Percentiles rank a stretch among this genome's conserved stretches.
phyloP scores from a whole-genome alignment of 2,888 invertebrate genomes.

The Drosophila setosimentum region DNA sequence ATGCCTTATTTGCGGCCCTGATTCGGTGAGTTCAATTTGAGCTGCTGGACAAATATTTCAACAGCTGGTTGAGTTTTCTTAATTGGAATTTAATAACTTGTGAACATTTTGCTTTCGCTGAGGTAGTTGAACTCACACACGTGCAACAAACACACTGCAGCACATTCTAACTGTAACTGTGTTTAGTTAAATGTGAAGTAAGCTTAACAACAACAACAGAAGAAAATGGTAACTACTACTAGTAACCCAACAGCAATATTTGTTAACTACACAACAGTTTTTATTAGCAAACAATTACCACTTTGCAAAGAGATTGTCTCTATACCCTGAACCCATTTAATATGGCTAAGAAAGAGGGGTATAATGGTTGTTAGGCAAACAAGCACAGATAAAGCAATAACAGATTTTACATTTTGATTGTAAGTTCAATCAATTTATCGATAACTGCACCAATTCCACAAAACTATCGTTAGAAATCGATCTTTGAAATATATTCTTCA shows the following conservation, averaged over 20 bases:
- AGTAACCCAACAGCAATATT: not conserved
- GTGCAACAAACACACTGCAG: slow-evolving; percentile 1
- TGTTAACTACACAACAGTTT: not conserved
- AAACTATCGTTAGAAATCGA: not conserved
- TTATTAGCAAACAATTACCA: not conserved
- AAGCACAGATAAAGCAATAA: not conserved
- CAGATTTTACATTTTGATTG: not conserved
- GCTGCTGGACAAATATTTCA: slow-evolving; percentile 53
- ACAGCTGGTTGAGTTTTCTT: slow-evolving; percentile 45
- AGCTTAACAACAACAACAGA: too few species aligned
- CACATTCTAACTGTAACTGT: not conserved
- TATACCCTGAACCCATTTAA: not conserved
- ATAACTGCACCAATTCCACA: not conserved
- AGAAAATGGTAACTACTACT: not conserved
- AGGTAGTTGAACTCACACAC: slow-evolving; percentile 35
- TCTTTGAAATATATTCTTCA: not conserved
- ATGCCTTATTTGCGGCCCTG: slow-evolving; percentile 43
- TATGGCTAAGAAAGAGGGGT: not conserved
- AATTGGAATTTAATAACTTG: slow-evolving; percentile 57
- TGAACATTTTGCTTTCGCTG: slow-evolving; percentile 25
- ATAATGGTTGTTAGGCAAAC: not conserved
- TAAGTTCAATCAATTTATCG: not conserved
- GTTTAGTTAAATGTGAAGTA: not conserved
- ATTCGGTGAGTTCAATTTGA: slow-evolving; percentile 44
- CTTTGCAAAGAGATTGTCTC: not conserved